Evolutionary conservation across 2,797 vertebrate species (phyloP), one percentile per base, ranked within the genome.

Genomic region (Acipenser oxyrinchus): DNA sequence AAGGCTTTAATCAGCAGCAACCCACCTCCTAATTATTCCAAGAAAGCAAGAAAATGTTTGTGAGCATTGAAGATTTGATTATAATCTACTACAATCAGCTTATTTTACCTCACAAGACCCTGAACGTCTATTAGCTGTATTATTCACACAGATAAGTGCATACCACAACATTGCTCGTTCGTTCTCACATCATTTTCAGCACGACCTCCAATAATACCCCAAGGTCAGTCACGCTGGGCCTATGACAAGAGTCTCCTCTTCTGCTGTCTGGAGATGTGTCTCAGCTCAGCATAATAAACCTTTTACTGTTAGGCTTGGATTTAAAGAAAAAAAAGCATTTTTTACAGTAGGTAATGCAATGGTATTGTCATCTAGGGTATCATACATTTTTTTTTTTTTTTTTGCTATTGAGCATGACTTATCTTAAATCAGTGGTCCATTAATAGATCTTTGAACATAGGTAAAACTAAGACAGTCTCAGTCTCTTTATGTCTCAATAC

Each of bases 1-100:
- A 89, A 75, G 0, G 78, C 81, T 71, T 89, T 86, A 13, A 83
- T 69, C 63, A 87, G 65, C 68, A 89, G 72, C 60, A 89, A 75
- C 4, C 78, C 85, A 53, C 84, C 82, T 1, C 84, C 83, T 86
- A 65, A 57, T 9, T 55, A n/a, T 55, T 23, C 10, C 6, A 49
- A 11, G 48, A 49, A 63, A 23, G 10, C 10, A 49, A 11, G 9
- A 37, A 10, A 15, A 63, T 23, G n/a, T 10, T 8, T 11, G 61
- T 10, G 6, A 63, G 18, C 7, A 37, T 7, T 23, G n/a, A 37
- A 4, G 9, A 23, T 6, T 63, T 2, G 23, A 10, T 10, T 23
- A 37, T 11, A 63, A 23, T 63, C 10, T 11, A 10, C 11, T 10
- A 10, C 53, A 55, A 55, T 55, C n/a, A 55, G n/a, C 6, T 55